Evolutionary conservation across 2,888 invertebrate genomes (phyloP), one percentile per base, ranked within the genome.

Genomic region (Pyrrhosoma nymphula): DNA sequence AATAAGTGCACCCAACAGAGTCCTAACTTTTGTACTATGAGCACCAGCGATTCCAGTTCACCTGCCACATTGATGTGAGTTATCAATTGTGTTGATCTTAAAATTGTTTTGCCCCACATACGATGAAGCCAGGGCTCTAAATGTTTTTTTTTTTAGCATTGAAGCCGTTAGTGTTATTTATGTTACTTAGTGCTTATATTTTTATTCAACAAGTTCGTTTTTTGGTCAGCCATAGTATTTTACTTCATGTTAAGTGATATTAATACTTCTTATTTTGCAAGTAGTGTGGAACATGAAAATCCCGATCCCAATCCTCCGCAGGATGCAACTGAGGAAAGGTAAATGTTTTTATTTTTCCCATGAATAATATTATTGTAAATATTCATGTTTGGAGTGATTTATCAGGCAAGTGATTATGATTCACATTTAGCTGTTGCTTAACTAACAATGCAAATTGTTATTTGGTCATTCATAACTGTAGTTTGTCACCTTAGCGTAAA

Each of bases 271-370:
- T 93, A 93, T 93, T 93, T 93, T 93, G 69, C 93, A 93, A 93
- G 93, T 93, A 93, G 93, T 93, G 93, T 93, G 93, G 93, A 93
- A 93, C 93, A 93, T 93, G 93, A 93, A 93, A 93, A 75, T 93
- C 93, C 93, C 69, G 69, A 93, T 35, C 69, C 93, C 26, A 93
- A 75, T 69, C 55, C 63, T 69, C 26, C 63, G 93, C 69, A 39
- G 69, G 93, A 93, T 47, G 39, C 47, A 23, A 39, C 93, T 55
- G 63, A 69, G 75, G 93, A 93, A 93, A 93, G 93, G 93, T 93
- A 93, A 93, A 93, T 93, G 82, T 82, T 82, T 69, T n/a, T n/a
- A 30, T 35, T 55, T 23, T 35, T 60, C 55, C 16, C 14, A 56
- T 35, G 12, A 56, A 60, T 35, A 55, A 35, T 56, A 60, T 12